Evolutionary conservation across 2,888 invertebrate species (phyloP).

Genomic region (Aquatica leii): DNA sequence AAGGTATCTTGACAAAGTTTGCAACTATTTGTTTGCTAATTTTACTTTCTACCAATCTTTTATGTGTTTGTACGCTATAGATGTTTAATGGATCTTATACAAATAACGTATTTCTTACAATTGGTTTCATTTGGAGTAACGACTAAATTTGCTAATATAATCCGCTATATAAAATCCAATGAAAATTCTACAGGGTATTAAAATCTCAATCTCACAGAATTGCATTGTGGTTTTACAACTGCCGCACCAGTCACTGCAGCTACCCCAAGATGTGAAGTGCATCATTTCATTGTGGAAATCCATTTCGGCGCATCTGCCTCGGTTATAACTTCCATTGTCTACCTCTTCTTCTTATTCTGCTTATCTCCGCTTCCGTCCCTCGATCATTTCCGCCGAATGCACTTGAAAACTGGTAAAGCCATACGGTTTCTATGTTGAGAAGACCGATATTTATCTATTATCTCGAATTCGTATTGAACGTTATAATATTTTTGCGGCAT

Average conservation of each 20-base stretch:
- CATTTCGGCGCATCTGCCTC: constrained; percentile 58
- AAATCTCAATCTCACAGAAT: constrained; percentile 40
- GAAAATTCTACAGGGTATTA: constrained; percentile 36
- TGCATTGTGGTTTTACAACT: constrained; percentile 44
- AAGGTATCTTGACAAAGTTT: too few relatives aligned
- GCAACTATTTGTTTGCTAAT: too few relatives aligned
- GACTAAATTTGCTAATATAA: constrained; percentile 34
- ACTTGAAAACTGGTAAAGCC: constrained; percentile 59
- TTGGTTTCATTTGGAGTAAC: constrained; percentile 18
- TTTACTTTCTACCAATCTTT: too few relatives aligned
- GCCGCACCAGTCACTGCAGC: constrained; percentile 40
- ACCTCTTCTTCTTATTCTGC: constrained; percentile 61
- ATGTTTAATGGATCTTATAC: background rate
- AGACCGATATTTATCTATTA: constrained; percentile 50
- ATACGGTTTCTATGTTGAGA: constrained; percentile 42
- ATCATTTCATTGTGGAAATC: constrained; percentile 56
- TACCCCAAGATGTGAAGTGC: constrained; percentile 51
- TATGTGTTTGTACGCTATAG: too few relatives aligned
- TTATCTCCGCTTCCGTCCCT: constrained; percentile 61
- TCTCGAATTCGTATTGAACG: constrained; percentile 44
- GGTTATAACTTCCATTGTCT: constrained; percentile 58
- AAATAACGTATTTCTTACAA: constrained; percentile 5
- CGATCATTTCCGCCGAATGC: constrained; percentile 60
- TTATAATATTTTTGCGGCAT: constrained; percentile 39
- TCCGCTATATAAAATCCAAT: constrained; percentile 28